Conservation (phyloP, 1,140 invertebrate genomes). For the Pachyrhynchus sulphureomaculatus region DNA sequence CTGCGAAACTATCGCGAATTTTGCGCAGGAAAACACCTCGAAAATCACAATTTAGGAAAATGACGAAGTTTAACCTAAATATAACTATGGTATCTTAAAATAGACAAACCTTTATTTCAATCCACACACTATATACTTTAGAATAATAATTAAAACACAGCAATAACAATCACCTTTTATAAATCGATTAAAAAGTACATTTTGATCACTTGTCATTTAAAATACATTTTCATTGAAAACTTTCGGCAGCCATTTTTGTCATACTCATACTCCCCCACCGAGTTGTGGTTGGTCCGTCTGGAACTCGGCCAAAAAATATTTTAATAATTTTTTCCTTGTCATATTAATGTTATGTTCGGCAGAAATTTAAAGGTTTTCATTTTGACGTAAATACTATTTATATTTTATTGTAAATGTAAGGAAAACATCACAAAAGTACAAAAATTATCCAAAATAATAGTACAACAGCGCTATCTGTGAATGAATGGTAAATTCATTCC, state of each 20-base stretch:
- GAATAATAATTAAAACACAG: constrained; percentile 24
- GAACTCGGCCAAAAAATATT: not conserved
- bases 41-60: constrained; percentile 23
- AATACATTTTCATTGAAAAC: constrained; percentile 42
- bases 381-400: too few species aligned
- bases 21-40: constrained; percentile 1
- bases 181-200: constrained; percentile 31
- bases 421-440: too few species aligned
- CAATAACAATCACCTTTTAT: constrained; percentile 31
- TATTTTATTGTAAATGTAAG: too few species aligned
- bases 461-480: too few species aligned
- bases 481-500: too few species aligned
- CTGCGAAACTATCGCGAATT: not conserved
- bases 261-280: constrained; percentile 43
- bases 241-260: constrained; percentile 47
- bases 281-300: constrained; percentile 11
- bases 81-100: constrained; percentile 31
- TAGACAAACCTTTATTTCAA: constrained; percentile 5
- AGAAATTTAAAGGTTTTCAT: not conserved
- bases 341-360: not conserved
- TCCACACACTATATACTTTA: not conserved
- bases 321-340: not conserved
- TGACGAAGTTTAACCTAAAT: constrained; percentile 48
- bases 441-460: too few species aligned
- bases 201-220: constrained; percentile 41